Conservation (phyloP, 2,888 invertebrate species). For the Philopedon plagiatum region DNA sequence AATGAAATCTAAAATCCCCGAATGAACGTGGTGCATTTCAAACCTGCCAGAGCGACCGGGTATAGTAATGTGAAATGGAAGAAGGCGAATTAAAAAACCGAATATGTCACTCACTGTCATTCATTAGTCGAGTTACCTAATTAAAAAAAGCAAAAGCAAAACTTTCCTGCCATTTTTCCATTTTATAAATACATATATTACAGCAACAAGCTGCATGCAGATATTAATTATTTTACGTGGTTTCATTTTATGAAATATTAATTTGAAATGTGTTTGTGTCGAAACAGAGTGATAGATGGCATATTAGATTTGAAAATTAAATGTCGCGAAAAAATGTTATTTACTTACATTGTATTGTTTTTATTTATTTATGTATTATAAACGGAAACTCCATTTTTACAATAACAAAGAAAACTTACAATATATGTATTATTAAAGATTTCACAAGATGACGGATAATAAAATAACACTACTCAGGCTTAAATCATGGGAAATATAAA, state of each 20-base stretch:
- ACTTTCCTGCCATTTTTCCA: background rate
- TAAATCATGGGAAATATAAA: too few relatives aligned
- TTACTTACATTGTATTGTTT: too few relatives aligned
- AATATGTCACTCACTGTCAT: slow-evolving; percentile 36
- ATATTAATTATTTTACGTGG: background rate
- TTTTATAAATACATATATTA: background rate
- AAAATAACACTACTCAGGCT: too few relatives aligned
- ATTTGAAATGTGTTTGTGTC: too few relatives aligned
- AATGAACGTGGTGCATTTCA: slow-evolving; percentile 32
- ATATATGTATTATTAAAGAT: too few relatives aligned
- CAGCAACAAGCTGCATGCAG: background rate
- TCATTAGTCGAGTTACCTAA: slow-evolving; percentile 31
- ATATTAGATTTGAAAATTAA: too few relatives aligned
- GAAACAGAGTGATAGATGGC: too few relatives aligned
- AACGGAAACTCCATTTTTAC: too few relatives aligned
- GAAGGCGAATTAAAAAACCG: slow-evolving; percentile 32
- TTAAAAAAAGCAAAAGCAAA: slow-evolving; percentile 21
- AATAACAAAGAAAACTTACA: too few relatives aligned
- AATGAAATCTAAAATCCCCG: slow-evolving; percentile 15
- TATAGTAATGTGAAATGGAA: slow-evolving; percentile 24
- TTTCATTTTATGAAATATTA: background rate
- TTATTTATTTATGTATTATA: too few relatives aligned
- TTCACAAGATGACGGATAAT: too few relatives aligned
- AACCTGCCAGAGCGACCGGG: background rate
- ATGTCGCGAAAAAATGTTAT: too few relatives aligned